A percentile compares a stretch with the other conserved stretches of the same genome.
Evolutionary conservation across 30 jellyfish, hydroid and myxozoan genomes (phyloP).

Genomic region (Cassiopea xamachana): DNA sequence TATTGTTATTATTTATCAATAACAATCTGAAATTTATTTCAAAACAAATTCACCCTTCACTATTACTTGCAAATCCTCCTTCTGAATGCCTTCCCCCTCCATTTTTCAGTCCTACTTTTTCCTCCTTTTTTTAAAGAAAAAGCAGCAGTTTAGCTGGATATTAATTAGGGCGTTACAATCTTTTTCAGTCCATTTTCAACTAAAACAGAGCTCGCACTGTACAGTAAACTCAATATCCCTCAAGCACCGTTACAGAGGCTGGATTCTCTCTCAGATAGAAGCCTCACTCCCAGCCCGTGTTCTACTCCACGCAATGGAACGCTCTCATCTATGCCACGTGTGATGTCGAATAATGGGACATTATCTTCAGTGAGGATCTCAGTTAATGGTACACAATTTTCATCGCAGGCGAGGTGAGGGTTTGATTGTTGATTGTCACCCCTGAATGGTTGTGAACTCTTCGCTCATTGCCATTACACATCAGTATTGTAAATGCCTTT

Average conservation of each 20-base stretch:
- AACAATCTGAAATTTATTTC: no score
- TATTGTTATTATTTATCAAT: no score
- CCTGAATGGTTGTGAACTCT: background rate
- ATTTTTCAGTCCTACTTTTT: no score
- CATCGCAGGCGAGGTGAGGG: conserved; percentile 53
- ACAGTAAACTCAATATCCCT: conserved; percentile 33
- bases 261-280: conserved; percentile 52
- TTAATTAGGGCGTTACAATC: background rate
- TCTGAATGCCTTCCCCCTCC: no score
- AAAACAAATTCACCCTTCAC: no score
- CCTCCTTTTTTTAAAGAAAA: background rate
- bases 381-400: conserved; percentile 43
- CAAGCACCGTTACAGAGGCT: conserved; percentile 10
- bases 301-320: conserved; percentile 67
- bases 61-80: no score
- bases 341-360: conserved; percentile 50
- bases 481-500: no score
- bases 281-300: conserved; percentile 53
- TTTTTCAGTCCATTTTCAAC: conserved; percentile 49
- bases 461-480: no score
- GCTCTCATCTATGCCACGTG: conserved; percentile 69
- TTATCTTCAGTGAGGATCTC: conserved; percentile 58
- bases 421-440: background rate
- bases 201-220: conserved; percentile 37
- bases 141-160: background rate